Conservation (phyloP, 1,140 invertebrate species). For the Zaprionus camerounensis region DNA sequence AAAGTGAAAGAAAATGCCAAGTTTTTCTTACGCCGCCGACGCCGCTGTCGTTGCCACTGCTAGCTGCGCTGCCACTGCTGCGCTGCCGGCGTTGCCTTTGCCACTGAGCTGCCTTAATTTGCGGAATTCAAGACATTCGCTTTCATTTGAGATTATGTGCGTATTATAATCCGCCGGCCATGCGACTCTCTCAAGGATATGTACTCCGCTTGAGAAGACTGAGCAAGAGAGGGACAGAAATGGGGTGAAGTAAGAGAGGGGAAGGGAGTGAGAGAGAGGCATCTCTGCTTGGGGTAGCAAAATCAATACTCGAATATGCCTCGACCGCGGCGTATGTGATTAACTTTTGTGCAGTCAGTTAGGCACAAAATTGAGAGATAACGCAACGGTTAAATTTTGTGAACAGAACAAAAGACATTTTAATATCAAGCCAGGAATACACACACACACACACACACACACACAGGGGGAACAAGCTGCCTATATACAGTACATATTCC, state of each 20-base stretch:
- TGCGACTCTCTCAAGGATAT: constrained; percentile 43
- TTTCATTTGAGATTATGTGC: constrained; percentile 72
- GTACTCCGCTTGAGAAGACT: constrained; percentile 9
- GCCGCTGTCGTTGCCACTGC: background rate
- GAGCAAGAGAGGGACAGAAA: background rate
- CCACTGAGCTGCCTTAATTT: constrained; percentile 63
- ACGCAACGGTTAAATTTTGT: constrained; percentile 69
- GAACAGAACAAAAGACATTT: constrained; percentile 74
- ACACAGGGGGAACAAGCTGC: too few relatives aligned
- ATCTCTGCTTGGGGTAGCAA: constrained; percentile 23
- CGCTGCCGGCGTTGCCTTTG: constrained; percentile 13
- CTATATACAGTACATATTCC: background rate
- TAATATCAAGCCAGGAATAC: constrained; percentile 39
- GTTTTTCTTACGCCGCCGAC: constrained; percentile 24
- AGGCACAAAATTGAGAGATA: constrained; percentile 72
- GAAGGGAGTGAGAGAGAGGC: background rate
- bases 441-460: background rate
- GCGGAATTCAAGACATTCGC: constrained; percentile 78
- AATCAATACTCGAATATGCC: constrained; percentile 66
- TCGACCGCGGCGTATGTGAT: constrained; percentile 59
- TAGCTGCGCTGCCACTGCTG: background rate
- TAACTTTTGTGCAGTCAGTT: constrained; percentile 75
- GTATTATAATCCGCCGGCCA: constrained; percentile 71
- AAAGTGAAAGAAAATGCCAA: constrained; percentile 53
- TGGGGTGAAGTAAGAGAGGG: background rate